Percentiles rank a stretch among this genome's conserved stretches.
Conservation (phyloP, 2,113 vertebrate genomes). For the Corapipo altera region DNA sequence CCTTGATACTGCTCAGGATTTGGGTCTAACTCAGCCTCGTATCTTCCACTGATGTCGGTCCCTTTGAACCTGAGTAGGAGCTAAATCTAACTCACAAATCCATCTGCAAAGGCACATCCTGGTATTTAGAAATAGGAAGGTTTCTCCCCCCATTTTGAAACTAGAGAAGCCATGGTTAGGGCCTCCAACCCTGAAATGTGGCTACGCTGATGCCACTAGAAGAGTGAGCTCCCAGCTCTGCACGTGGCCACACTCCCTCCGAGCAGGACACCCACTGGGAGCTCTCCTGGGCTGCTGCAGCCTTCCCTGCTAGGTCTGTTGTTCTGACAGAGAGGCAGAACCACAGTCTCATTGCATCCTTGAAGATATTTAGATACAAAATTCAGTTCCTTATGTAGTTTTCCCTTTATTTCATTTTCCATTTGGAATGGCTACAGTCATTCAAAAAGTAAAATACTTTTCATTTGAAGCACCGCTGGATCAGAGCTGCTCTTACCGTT, state of each 20-base stretch:
- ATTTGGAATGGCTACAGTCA: not conserved
- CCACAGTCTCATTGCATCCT: not conserved
- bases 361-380: not conserved
- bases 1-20: not conserved
- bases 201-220: not conserved
- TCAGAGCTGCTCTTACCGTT: conserved; percentile 76
- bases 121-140: not conserved
- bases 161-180: not conserved
- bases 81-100: not conserved
- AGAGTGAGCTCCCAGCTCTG: not conserved
- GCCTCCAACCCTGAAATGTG: not conserved
- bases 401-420: not conserved
- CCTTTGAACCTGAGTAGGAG: rapidly evolving
- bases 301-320: no score
- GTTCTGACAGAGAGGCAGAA: not conserved
- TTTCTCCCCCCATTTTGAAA: not conserved
- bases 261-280: rapidly evolving
- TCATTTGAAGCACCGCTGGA: not conserved
- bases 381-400: not conserved
- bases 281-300: not conserved
- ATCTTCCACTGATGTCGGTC: rapidly evolving
- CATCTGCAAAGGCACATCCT: not conserved
- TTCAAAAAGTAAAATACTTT: not conserved
- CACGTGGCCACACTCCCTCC: rapidly evolving
- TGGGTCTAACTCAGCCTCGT: not conserved